A percentile compares a stretch with the other conserved stretches of the same genome.
These are phyloP conservation scores for Rutpela maculata DNA, from an alignment of 2,888 invertebrate genomes.

Conservation along the genomic window DNA sequence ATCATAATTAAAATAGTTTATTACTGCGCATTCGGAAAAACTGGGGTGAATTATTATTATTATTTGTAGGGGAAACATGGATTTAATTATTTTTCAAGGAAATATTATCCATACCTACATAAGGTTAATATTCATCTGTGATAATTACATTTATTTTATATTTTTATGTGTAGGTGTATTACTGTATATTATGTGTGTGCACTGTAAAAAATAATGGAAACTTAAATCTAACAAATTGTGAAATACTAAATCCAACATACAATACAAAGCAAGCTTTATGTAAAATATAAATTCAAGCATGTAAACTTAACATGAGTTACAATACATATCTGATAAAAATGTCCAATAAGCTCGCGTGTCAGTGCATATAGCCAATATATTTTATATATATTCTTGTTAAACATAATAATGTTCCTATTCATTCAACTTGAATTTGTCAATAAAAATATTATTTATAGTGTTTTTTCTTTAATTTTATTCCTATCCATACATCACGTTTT, in stretches of 20 bases:
- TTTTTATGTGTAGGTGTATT: background rate
- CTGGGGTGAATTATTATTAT: background rate
- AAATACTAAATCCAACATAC: background rate
- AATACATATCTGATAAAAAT: background rate
- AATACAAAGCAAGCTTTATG: background rate
- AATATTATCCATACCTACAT: background rate
- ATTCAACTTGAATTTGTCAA: background rate
- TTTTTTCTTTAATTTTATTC: background rate
- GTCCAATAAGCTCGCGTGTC: background rate
- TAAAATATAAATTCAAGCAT: background rate
- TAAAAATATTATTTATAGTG: background rate
- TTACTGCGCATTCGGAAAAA: background rate
- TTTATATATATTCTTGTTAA: background rate
- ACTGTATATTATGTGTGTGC: background rate
- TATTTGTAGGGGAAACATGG: too few relatives aligned
- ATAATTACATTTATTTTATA: constrained; percentile 1
- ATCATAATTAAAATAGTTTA: background rate
- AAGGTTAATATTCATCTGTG: constrained; percentile 14
- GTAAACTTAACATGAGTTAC: background rate
- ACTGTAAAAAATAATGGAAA: background rate
- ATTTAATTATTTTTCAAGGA: background rate
- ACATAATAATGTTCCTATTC: background rate
- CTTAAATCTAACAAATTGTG: background rate
- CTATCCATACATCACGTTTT: too few relatives aligned
- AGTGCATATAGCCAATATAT: background rate